Percentiles rank a stretch among this genome's conserved stretches.
These are phyloP conservation scores for Phorcus lineatus DNA, from an alignment of 2,888 invertebrate genomes.

Conservation along the genomic window DNA sequence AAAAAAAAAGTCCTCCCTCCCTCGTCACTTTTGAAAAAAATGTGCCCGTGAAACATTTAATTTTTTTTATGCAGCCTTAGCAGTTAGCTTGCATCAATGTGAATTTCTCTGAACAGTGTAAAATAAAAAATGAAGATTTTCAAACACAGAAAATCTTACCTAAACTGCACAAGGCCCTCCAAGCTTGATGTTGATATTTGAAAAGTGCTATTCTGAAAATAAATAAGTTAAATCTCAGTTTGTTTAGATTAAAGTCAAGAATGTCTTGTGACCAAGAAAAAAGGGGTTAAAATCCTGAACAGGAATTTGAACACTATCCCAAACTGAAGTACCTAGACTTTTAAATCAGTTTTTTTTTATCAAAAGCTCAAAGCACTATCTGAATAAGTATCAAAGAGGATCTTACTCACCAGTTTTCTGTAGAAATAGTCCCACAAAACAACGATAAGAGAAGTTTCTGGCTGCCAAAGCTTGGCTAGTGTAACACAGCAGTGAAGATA, in stretches of 20 bases:
- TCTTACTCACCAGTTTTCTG: slow-evolving; percentile 55
- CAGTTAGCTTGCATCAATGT: too few relatives aligned
- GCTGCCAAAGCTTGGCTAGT: slow-evolving; percentile 54
- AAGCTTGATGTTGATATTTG: slow-evolving; percentile 42
- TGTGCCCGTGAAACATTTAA: too few relatives aligned
- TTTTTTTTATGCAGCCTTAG: too few relatives aligned
- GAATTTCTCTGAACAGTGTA: too few relatives aligned
- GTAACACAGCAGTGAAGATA: slow-evolving; percentile 54
- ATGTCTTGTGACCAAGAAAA: not conserved
- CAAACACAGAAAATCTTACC: too few relatives aligned
- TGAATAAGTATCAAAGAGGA: not conserved
- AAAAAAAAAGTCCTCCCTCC: too few relatives aligned
- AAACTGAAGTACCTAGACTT: too few relatives aligned
- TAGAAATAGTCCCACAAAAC: slow-evolving; percentile 66
- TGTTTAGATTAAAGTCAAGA: not conserved
- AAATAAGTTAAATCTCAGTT: slow-evolving; percentile 28
- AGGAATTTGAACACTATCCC: too few relatives aligned
- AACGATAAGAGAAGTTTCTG: slow-evolving; percentile 50
- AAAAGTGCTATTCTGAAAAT: slow-evolving; percentile 55
- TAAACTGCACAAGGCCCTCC: slow-evolving; percentile 50
- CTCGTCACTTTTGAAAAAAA: too few relatives aligned
- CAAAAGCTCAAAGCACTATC: not conserved
- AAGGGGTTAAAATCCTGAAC: too few relatives aligned
- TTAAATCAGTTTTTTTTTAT: too few relatives aligned
- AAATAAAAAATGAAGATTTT: too few relatives aligned